A percentile compares a stretch with the other conserved stretches of the same genome.
Evolutionary conservation across 2,113 vertebrate genomes (phyloP).

Genomic region (Cyanistes caeruleus): DNA sequence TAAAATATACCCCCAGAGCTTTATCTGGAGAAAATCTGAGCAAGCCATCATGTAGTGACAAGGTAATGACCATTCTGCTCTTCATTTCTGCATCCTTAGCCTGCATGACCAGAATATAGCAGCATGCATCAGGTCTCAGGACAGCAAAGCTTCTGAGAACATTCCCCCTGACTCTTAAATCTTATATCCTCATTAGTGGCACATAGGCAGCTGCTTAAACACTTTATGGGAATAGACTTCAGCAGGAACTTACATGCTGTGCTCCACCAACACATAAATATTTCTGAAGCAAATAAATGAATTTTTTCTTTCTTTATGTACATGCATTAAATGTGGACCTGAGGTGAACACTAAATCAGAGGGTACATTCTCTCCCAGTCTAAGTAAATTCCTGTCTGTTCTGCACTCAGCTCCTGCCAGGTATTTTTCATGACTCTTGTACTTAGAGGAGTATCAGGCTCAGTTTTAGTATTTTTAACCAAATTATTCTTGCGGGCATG

Average conservation of each 20-base stretch:
- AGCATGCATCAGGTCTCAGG: background rate
- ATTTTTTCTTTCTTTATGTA: background rate
- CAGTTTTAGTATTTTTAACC: background rate
- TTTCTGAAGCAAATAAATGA: slow-evolving; percentile 26
- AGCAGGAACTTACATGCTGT: background rate
- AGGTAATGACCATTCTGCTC: background rate
- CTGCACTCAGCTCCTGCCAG: background rate
- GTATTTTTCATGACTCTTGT: background rate
- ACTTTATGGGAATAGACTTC: slow-evolving; percentile 16
- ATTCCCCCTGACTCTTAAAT: background rate
- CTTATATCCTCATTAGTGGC: background rate
- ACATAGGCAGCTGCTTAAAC: background rate
- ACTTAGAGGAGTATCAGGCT: background rate
- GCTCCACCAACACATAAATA: slow-evolving; percentile 17
- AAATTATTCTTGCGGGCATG: background rate
- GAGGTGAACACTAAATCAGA: background rate
- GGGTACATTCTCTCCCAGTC: background rate
- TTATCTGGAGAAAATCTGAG: background rate
- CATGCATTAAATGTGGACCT: slow-evolving; percentile 1
- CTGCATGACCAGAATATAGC: background rate
- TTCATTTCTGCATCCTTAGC: background rate
- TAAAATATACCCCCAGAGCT: background rate
- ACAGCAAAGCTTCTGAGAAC: background rate
- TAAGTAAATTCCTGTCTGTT: background rate
- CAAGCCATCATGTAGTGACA: background rate